Conservation (phyloP, 2,888 invertebrate species). For the Gastrophysa polygoni region DNA sequence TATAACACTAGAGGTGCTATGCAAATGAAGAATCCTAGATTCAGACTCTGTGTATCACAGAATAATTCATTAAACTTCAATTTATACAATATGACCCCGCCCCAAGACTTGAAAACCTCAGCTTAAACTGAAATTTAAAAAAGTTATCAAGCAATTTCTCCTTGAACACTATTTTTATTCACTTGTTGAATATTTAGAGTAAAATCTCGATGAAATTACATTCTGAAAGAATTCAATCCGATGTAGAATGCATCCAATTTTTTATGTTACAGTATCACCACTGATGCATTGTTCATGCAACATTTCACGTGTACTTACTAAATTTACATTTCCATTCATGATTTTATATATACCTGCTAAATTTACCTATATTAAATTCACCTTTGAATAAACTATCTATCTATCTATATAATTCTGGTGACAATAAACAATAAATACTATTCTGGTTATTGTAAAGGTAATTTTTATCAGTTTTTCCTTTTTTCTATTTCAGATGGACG, state of each 20-base stretch:
- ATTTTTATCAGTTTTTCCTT: too few relatives aligned
- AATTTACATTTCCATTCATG: background rate
- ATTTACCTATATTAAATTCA: background rate
- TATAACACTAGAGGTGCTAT: background rate
- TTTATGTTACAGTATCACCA: background rate
- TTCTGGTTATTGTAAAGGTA: too few relatives aligned
- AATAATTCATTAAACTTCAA: conserved; percentile 2
- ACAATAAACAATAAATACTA: too few relatives aligned
- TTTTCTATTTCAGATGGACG: conserved; percentile 60
- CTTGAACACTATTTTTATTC: background rate
- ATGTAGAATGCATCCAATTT: background rate
- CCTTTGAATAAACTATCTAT: background rate
- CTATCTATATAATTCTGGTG: background rate
- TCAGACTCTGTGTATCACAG: background rate
- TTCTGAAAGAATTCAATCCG: background rate
- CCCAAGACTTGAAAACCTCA: background rate
- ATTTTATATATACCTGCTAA: background rate
- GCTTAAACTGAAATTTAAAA: conserved; percentile 8
- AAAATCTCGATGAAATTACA: background rate
- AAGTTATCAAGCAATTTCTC: background rate
- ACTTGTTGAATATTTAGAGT: background rate
- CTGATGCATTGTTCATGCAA: background rate
- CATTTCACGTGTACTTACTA: background rate
- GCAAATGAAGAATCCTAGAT: conserved; percentile 1
- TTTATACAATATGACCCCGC: background rate